These are phyloP conservation scores for Gambusia affinis DNA, from an alignment of 2,113 vertebrate species.

Conservation along the genomic window DNA sequence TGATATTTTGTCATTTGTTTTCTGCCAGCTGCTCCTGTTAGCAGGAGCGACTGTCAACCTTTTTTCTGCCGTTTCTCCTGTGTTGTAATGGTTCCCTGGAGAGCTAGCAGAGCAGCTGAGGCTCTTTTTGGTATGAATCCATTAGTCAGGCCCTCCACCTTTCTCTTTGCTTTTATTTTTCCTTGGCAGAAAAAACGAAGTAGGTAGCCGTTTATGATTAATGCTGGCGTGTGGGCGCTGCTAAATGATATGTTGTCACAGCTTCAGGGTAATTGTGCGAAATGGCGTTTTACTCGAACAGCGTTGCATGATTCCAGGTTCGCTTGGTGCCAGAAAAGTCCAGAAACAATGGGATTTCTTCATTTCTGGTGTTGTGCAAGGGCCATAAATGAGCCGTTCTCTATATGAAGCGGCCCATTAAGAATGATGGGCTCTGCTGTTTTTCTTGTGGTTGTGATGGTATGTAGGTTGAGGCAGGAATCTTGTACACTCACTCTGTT, in stretches of 20 bases:
- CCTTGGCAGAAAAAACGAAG: background rate
- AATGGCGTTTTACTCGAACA: background rate
- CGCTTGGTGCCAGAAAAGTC: background rate
- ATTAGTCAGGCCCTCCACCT: background rate
- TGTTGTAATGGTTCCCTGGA: background rate
- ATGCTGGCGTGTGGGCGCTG: too few species aligned
- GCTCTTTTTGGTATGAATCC: background rate
- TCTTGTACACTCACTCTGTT: slow-evolving; percentile 48
- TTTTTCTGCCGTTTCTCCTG: background rate
- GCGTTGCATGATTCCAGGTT: background rate
- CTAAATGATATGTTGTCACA: background rate
- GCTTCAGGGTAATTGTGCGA: background rate
- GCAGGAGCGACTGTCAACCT: too few species aligned
- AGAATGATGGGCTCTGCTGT: slow-evolving; percentile 30
- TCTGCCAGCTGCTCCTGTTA: background rate
- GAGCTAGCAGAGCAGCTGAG: background rate
- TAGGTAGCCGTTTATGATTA: background rate
- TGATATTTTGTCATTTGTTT: background rate
- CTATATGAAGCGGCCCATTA: slow-evolving; percentile 13
- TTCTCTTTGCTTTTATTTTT: background rate
- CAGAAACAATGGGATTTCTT: too few species aligned
- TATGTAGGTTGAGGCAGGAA: slow-evolving; percentile 58
- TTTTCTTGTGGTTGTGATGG: slow-evolving; percentile 42
- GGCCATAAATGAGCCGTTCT: background rate
- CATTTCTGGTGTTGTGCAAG: background rate